A percentile compares a stretch with the other conserved stretches of the same genome.
Conservation (phyloP, 2,797 vertebrate genomes). For the Periparus ater region DNA sequence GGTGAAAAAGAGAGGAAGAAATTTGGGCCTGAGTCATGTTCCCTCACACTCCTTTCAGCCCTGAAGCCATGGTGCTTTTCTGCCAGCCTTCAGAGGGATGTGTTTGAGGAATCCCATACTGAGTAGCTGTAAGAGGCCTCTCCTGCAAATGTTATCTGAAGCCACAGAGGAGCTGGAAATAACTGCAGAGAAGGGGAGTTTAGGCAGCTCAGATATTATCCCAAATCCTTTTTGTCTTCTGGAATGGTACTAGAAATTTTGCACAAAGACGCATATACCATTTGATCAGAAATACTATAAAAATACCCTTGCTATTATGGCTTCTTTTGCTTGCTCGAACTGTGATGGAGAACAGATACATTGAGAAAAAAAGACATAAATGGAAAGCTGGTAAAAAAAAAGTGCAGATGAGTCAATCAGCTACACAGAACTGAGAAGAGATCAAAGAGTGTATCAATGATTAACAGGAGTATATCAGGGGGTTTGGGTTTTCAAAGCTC, state of each 20-base stretch:
- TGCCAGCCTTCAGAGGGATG: neutral
- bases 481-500: neutral
- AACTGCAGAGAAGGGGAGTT: neutral
- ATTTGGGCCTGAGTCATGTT: neutral
- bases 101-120: neutral
- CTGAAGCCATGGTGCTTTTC: neutral
- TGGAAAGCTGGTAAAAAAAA: neutral
- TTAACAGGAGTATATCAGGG: conserved; percentile 30
- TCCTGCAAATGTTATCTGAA: neutral
- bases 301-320: neutral
- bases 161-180: neutral
- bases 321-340: neutral
- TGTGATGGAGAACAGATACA: neutral
- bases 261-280: neutral
- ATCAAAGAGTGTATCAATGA: conserved; percentile 25
- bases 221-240: neutral
- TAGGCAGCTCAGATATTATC: neutral
- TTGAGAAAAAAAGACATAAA: neutral
- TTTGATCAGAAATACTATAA: neutral
- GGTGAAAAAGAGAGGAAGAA: neutral
- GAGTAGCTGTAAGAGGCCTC: neutral
- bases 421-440: neutral
- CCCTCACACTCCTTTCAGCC: neutral
- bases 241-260: neutral
- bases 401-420: neutral